Evolutionary conservation across 2,888 invertebrate genomes (phyloP), one percentile per base, ranked within the genome.

Genomic region (Agelastica alni): DNA sequence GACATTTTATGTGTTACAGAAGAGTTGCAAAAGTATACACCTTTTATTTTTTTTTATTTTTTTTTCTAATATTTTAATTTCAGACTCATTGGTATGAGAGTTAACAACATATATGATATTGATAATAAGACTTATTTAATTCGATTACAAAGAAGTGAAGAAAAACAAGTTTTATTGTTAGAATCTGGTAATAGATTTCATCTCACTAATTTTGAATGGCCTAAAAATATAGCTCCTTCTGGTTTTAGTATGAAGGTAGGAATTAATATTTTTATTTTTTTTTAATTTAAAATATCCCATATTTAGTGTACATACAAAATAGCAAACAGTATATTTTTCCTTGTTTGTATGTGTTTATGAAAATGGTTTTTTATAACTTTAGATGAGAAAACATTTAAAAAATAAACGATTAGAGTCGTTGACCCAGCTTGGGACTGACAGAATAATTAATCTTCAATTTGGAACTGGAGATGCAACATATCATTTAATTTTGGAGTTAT

Each of bases 51-150:
- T 2, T 26, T 26, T 3, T 9, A 26, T 26, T 26, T 6, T 31
- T 14, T 56, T 57, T n/a, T n/a, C n/a, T n/a, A n/a, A n/a, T n/a
- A n/a, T n/a, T n/a, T n/a, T n/a, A n/a, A n/a, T n/a, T n/a, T 37
- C 71, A 93, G 93, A 66, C 80, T 91, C 53, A 79, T 93, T 68
- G 96, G 97, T 30, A 88, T 95, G 87, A 83, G 98, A 68, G 94
- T 99, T 3, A 91, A 93, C 75, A 97, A 99, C 80, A 87, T 99
- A 28, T 99, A 99, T 77, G 98, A 99, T 75, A 89, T 99, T 64
- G 97, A 99, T 78, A 91, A 89, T 76, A 95, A 93, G 74, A 96
- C 96, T 0, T 99, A 98, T 76, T 83, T 99, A 34, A 91, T 99
- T 62, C 87, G 89, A 42, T 78, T 93, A 28, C 91, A 89, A 74